Evolutionary conservation across 1,140 invertebrate species (phyloP), one percentile per base, ranked within the genome.

Genomic region (Hypsibius dujardini): DNA sequence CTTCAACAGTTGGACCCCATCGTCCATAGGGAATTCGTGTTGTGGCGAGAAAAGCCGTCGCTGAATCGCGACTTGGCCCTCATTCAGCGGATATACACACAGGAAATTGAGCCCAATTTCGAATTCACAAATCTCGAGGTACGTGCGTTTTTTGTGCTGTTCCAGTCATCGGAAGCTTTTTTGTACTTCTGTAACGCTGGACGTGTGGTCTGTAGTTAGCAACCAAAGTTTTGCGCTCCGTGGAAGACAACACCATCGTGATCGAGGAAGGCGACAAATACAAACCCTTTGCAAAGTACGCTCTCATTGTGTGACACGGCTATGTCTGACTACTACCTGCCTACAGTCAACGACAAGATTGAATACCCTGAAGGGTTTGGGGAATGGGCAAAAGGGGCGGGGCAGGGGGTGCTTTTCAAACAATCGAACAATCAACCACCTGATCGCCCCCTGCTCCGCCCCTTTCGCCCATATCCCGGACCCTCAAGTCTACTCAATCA

Each of bases 51-150:
- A 70, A 83, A 82, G 71, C 87, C 87, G 0, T 81, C 78, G 1
- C 76, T 89, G n/a, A 82, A 86, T 67, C 59, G 72, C n/a, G 74
- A 74, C 3, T 73, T 74, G 47, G 79, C 83, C 7, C 90, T 90
- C 76, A 81, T 90, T 46, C 76, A 79, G 15, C 77, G 87, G 74
- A 82, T 90, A 28, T 87, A 87, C 74, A 77, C 79, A 14, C 88
- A 91, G 79, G 89, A 91, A 76, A 88, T 90, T 69, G 81, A 85
- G 70, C 84, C 87, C 2, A 89, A 88, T 78, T 80, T 90, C 47
- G 82, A 84, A 72, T 90, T 90, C 78, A 82, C 83, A 46, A 89
- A 89, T 78, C 78, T 77, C 47, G 80, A 84, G 71, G 80, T 81
- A 74, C 74, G 47, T 67, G 71, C 70, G 47, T 72, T 72, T 62